Evolutionary conservation across 2,888 invertebrate species (phyloP).

Genomic region (Autographa pulchrina): DNA sequence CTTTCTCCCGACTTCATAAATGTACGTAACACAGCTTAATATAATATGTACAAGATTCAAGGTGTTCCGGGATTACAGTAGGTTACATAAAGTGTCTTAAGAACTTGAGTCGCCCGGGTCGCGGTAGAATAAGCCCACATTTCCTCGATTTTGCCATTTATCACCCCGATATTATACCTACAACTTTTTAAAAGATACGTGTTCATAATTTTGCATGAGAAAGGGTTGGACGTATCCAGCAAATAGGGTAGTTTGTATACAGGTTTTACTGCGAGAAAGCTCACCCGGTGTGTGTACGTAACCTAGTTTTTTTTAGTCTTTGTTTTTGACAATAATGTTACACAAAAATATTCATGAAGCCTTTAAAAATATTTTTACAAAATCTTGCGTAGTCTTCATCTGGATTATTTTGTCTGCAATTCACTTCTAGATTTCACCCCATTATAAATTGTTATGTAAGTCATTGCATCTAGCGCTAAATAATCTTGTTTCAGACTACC

Average conservation of each 20-base stretch:
- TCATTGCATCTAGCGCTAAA: background rate
- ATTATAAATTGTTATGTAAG: background rate
- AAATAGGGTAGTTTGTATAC: background rate
- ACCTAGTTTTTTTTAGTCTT: constrained; percentile 5
- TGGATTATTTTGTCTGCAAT: no score
- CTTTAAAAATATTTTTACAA: background rate
- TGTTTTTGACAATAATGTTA: background rate
- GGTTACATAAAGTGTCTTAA: background rate
- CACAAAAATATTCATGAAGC: constrained; percentile 5
- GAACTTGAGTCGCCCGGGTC: background rate
- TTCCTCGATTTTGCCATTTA: constrained; percentile 21
- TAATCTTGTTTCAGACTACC: constrained; percentile 2
- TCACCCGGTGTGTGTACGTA: constrained; percentile 1
- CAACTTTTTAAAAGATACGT: constrained; percentile 36
- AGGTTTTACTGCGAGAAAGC: background rate
- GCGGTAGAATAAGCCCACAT: constrained; percentile 3
- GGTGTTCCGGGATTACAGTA: constrained; percentile 5
- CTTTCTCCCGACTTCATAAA: background rate
- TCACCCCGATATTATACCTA: constrained; percentile 2
- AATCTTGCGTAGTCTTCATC: no score
- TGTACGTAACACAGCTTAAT: background rate
- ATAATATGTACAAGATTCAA: background rate
- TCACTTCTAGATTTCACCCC: no score
- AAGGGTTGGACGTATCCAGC: constrained; percentile 21
- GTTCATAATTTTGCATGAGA: constrained; percentile 23